phyloP scores from a whole-genome alignment of 2,797 vertebrate genomes.

The Sus cebifrons region DNA sequence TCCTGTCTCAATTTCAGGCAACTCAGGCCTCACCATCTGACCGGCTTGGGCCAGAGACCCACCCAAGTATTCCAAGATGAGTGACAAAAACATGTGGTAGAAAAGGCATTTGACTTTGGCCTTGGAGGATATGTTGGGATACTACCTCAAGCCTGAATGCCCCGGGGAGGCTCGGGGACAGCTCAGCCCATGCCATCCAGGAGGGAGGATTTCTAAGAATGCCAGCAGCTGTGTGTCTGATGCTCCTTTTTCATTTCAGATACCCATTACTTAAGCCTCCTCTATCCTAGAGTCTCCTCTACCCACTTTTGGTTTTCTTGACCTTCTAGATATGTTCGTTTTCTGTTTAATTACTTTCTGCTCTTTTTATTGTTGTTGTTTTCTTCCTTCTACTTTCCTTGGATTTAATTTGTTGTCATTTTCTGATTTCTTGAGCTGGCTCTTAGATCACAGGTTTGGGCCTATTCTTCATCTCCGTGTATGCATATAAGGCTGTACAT shows the following conservation, averaged over 20 bases:
- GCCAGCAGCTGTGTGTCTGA: no score
- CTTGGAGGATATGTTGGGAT: not conserved
- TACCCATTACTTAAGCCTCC: not conserved
- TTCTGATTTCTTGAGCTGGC: slow-evolving; percentile 61
- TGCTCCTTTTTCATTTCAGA: not conserved
- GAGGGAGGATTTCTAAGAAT: not conserved
- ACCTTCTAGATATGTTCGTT: not conserved
- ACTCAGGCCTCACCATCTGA: not conserved
- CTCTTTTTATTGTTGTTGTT: not conserved
- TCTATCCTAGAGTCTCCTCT: no score
- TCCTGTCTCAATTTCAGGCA: not conserved
- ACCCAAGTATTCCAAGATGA: not conserved
- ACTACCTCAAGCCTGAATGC: not conserved
- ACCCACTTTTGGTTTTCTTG: not conserved
- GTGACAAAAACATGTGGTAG: not conserved
- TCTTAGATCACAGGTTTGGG: slow-evolving; percentile 38
- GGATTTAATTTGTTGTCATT: slow-evolving; percentile 54
- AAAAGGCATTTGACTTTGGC: not conserved
- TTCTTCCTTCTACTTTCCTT: slow-evolving; percentile 9
- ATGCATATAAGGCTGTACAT: slow-evolving; percentile 35
- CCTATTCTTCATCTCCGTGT: slow-evolving; percentile 28
- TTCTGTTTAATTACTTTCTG: slow-evolving; percentile 41
- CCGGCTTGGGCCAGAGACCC: not conserved
- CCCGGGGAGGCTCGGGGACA: not conserved
- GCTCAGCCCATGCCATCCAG: no score